Percentiles rank a stretch among this genome's conserved stretches.
These are phyloP conservation scores for Sander lucioperca DNA, from an alignment of 2,113 vertebrate genomes.

Conservation along the genomic window DNA sequence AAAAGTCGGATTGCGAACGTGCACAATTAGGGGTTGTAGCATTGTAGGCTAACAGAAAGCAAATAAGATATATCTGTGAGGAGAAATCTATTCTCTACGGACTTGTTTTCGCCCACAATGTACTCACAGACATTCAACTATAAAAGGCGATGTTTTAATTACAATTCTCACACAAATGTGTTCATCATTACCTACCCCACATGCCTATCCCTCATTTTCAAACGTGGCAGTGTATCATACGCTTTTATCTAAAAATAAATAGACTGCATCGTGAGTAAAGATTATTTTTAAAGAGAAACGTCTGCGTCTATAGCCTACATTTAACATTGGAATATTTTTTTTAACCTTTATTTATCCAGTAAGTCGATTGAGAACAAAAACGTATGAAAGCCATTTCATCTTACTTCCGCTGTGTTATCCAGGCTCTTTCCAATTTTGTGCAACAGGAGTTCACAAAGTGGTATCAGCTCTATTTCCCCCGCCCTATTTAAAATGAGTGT, in stretches of 20 bases:
- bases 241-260: background rate
- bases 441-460: background rate
- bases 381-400: background rate
- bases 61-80: background rate
- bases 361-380: background rate
- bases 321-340: background rate
- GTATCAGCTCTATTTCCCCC: background rate
- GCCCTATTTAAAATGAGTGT: background rate
- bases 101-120: background rate
- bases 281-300: background rate
- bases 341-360: too few species aligned
- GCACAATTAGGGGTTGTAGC: too few species aligned
- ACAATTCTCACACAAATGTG: background rate
- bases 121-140: background rate
- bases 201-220: background rate
- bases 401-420: slow-evolving; percentile 18
- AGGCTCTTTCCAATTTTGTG: background rate
- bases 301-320: background rate
- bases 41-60: background rate
- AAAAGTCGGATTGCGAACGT: slow-evolving; percentile 4
- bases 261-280: background rate
- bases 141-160: background rate
- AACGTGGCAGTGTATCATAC: background rate
- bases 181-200: too few species aligned
- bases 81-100: background rate